Base-by-base conservation (phyloP, 2,888 invertebrate genomes). In the Toxonevra muliebris region DNA sequence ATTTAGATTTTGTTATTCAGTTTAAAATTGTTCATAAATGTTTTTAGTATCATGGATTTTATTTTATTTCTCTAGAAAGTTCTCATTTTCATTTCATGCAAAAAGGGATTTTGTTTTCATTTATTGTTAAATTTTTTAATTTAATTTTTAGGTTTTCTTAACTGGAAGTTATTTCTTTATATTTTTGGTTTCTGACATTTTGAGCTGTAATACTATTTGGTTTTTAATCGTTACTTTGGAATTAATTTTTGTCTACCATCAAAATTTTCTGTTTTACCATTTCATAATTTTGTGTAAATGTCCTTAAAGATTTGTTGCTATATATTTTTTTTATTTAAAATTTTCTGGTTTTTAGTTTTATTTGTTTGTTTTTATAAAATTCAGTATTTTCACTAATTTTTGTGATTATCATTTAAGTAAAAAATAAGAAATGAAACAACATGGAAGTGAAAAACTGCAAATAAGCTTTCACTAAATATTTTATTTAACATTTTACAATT, bases 301-400 rank as follows among this genome's bases (percentile, higher is more conserved):
- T 8, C 15, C 13, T 48, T 15, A n/a, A n/a, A 8, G 48, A 48
- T 48, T 48, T 2, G 2, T 48, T 48, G 15, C 15, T 48, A 48
- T 15, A 48, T 8, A 5, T 48, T 48, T n/a, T 15, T n/a, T 30
- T 30, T 30, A 30, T 30, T 30, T 30, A 30, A 73, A 78, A 77
- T 78, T 78, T 77, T 78, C 77, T 71, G 72, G 72, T 72, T 72
- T 65, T 69, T 73, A 66, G 71, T 68, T 68, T 13, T 59, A 59
- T 58, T 48, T 48, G 2, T 2, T 48, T 15, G 15, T 48, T 48
- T 48, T 48, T 48, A 48, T 48, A n/a, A n/a, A 12, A n/a, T 48
- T 48, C 48, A 48, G 15, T 48, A n/a, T n/a, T 48, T 48, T 48
- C 15, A 15, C 4, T 48, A n/a, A n/a, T 48, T 30, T 30, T 7